Evolutionary conservation across 64 coral and sea anemone species (phyloP), one percentile per base, ranked within the genome.

Genomic region (Acropora tenuis): DNA sequence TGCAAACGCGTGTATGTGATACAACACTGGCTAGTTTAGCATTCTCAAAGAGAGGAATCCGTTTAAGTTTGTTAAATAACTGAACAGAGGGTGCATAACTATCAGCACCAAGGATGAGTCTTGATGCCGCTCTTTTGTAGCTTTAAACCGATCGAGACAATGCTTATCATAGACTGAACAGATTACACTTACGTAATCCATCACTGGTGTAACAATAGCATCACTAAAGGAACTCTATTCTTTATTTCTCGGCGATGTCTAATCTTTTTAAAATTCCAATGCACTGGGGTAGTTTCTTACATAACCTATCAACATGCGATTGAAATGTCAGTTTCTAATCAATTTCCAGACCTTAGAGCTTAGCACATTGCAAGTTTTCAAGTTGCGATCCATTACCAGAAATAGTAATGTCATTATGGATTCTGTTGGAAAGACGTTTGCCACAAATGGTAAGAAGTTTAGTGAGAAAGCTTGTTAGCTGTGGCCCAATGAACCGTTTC

Each of bases 191-290:
- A 59, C 60, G 78, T 80, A 90, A 67, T 90, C 78, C 45, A 90
- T 79, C n/a, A 90, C 58, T 68, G 44, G 75, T 44, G 19, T 58
- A 67, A 90, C 45, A 58, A 81, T 81, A n/a, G 88, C 76, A 69
- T 90, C 71, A 81, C 79, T 81, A 81, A 80, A 73, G 43, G 71
- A 47, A 82, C 10, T 68, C 78, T 80, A 81, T 90, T 78, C n/a
- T 90, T 45, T 47, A 90, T 48, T 10, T 78, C 53, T 41, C 82
- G 76, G 50, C 55, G 73, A 46, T 63, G 71, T 73, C 76, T 80
- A 53, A 90, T 82, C 78, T 82, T 90, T n/a, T 50, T 81, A 12
- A 90, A 41, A 90, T 73, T n/a, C 78, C 78, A 79, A 90, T 90
- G 69, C 89, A 16, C 63, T 90, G 78, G 47, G 89, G 73, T 50